A percentile compares a stretch with the other conserved stretches of the same genome.
Evolutionary conservation across 2,888 invertebrate species (phyloP).

Genomic region (Allacma fusca): DNA sequence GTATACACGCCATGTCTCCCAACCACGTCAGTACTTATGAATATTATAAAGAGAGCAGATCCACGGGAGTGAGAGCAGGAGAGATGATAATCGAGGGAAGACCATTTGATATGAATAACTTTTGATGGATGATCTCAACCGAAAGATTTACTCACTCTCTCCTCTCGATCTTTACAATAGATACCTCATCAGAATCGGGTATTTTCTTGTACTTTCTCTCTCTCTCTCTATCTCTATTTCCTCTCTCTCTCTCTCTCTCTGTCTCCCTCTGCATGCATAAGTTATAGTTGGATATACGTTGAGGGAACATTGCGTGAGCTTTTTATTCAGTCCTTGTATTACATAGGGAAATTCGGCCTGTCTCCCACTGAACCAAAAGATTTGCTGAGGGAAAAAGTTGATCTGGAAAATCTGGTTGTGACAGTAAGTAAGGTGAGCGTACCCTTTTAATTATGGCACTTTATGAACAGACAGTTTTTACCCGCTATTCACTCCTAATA

Average conservation of each 20-base stretch:
- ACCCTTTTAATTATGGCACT: slow-evolving; percentile 11
- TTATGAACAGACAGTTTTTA: slow-evolving; percentile 4
- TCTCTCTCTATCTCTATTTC: background rate
- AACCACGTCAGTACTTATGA: slow-evolving; percentile 1
- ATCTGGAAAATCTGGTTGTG: slow-evolving; percentile 13
- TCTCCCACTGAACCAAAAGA: background rate
- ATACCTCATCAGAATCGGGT: slow-evolving; percentile 9
- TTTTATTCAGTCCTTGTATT: background rate
- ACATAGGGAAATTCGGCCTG: background rate
- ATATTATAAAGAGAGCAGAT: background rate
- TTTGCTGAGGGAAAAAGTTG: slow-evolving; percentile 12
- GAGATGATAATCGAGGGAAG: slow-evolving; percentile 34
- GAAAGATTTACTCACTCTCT: slow-evolving; percentile 10
- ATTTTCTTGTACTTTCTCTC: slow-evolving; percentile 3
- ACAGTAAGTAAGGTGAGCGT: background rate
- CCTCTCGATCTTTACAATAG: background rate
- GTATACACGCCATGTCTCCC: background rate
- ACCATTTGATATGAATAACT: slow-evolving; percentile 29
- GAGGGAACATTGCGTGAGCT: too few species aligned
- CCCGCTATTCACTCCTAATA: background rate
- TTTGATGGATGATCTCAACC: slow-evolving; percentile 31
- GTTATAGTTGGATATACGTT: background rate
- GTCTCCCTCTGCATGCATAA: background rate
- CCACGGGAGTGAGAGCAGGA: background rate
- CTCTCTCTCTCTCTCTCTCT: background rate